These are phyloP conservation scores for Halisarca cf. caerulea DNA, from an alignment of 37 sponge, comb jelly and placozoan species.

Conservation along the genomic window DNA sequence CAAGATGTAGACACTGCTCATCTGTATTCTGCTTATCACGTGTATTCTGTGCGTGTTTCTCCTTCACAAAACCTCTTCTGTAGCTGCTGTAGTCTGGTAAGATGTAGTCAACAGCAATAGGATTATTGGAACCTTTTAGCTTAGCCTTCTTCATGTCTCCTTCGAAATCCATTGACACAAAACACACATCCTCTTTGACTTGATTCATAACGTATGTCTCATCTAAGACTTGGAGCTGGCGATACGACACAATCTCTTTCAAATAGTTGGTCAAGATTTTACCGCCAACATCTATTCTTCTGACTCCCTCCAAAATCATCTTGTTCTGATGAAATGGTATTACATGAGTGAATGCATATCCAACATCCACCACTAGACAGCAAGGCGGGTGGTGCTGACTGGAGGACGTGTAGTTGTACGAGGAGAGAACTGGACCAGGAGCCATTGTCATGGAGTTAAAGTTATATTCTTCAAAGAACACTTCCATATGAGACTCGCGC, in stretches of 20 bases:
- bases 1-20: conserved; percentile 61
- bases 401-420: conserved; percentile 46
- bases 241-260: conserved; percentile 93
- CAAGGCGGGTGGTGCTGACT: conserved; percentile 44
- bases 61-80: conserved; percentile 70
- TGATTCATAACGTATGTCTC: conserved; percentile 97
- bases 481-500: conserved; percentile 84
- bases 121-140: conserved; percentile 30
- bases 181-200: conserved; percentile 96
- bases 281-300: conserved; percentile 94
- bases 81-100: conserved; percentile 83
- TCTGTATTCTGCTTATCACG: conserved; percentile 16
- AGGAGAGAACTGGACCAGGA: conserved; percentile 68
- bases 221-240: conserved; percentile 96
- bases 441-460: conserved; percentile 74
- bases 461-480: conserved; percentile 91
- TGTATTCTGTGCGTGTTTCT: conserved; percentile 1
- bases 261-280: conserved; percentile 93
- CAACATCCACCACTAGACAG: conserved; percentile 84
- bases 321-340: conserved; percentile 76
- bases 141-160: conserved; percentile 79
- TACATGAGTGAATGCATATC: conserved; percentile 97
- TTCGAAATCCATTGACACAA: conserved; percentile 76
- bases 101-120: conserved; percentile 80
- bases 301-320: conserved; percentile 52